Evolutionary conservation across 2,797 vertebrate genomes (phyloP).

Genomic region (Calcarius lapponicus): DNA sequence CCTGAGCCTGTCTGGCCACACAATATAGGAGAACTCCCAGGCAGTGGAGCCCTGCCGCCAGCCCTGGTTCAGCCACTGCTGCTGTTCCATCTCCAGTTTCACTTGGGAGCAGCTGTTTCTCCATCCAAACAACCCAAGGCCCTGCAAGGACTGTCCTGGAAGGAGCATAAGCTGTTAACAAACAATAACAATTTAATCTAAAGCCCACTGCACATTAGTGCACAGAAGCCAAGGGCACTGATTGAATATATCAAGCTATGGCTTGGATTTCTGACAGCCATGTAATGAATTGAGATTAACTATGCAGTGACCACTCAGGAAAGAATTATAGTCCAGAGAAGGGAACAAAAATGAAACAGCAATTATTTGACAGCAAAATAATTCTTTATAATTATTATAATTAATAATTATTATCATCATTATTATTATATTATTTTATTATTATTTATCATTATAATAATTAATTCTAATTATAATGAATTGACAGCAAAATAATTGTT

Average conservation of each 20-base stretch:
- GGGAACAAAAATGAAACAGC: neutral
- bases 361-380: constrained; percentile 1
- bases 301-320: neutral
- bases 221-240: neutral
- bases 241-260: neutral
- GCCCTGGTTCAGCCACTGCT: neutral
- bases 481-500: constrained; percentile 4
- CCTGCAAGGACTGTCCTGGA: neutral
- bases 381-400: neutral
- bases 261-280: neutral
- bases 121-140: neutral
- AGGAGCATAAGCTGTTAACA: constrained; percentile 1
- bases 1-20: neutral
- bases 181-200: constrained; percentile 11
- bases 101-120: neutral
- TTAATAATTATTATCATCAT: too few species aligned
- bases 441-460: too few species aligned
- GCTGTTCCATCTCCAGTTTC: rapidly evolving
- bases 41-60: neutral
- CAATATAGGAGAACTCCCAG: rapidly evolving
- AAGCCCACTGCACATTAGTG: neutral
- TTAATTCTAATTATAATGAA: neutral
- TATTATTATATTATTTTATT: too few species aligned
- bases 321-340: neutral
- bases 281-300: neutral